Percentiles rank a stretch among this genome's conserved stretches.
These are phyloP conservation scores for Agriopis leucophaearia DNA, from an alignment of 2,888 invertebrate species.

Conservation along the genomic window DNA sequence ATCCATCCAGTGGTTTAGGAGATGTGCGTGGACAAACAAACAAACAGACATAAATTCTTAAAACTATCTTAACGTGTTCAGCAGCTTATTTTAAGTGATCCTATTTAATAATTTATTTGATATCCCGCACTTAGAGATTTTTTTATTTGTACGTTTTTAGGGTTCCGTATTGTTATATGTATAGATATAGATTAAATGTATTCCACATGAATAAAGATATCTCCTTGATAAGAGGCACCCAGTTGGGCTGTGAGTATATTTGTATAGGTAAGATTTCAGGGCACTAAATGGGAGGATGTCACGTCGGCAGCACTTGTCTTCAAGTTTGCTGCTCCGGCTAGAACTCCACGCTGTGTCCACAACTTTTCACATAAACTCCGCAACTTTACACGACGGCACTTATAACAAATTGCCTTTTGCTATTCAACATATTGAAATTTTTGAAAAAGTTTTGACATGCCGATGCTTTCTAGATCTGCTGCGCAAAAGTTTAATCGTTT, in stretches of 20 bases:
- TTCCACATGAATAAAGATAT: constrained; percentile 50
- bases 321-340: constrained; percentile 68
- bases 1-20: too few species aligned
- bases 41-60: too few species aligned
- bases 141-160: too few species aligned
- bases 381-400: constrained; percentile 74
- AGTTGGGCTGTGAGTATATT: constrained; percentile 56
- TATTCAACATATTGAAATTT: constrained; percentile 72
- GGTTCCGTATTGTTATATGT: too few species aligned
- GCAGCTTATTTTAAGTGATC: too few species aligned
- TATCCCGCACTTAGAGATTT: too few species aligned
- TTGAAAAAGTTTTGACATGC: constrained; percentile 46
- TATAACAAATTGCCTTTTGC: constrained; percentile 74
- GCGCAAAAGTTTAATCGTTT: constrained; percentile 16
- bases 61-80: too few species aligned
- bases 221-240: constrained; percentile 43
- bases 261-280: constrained; percentile 62
- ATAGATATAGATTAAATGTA: constrained; percentile 36
- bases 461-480: constrained; percentile 32
- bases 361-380: constrained; percentile 83
- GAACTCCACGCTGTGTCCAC: constrained; percentile 68
- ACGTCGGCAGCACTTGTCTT: constrained; percentile 78
- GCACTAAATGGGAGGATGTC: constrained; percentile 68
- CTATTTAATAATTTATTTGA: too few species aligned
- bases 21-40: too few species aligned